Conservation (phyloP, 1,140 invertebrate genomes). For the Contarinia nasturtii region DNA sequence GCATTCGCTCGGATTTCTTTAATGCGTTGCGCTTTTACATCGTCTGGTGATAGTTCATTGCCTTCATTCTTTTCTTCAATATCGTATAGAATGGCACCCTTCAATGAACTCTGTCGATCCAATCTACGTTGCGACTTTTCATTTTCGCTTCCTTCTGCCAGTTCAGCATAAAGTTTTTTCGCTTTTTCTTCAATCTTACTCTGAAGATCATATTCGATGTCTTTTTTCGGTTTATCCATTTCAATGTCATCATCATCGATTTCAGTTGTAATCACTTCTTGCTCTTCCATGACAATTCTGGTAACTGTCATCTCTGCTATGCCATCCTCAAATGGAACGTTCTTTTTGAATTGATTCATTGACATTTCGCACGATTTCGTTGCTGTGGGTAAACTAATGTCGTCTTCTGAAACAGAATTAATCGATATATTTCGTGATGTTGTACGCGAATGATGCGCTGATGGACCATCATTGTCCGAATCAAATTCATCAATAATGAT, state of each 20-base stretch:
- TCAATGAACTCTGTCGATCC: not conserved
- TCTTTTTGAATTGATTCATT: constrained; percentile 26
- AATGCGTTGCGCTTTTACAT: not conserved
- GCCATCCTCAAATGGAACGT: constrained; percentile 13
- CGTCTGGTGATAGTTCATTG: not conserved
- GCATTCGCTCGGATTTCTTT: constrained; percentile 4
- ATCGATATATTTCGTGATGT: constrained; percentile 34
- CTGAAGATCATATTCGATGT: not conserved
- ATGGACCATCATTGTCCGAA: constrained; percentile 19
- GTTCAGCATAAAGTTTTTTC: not conserved
- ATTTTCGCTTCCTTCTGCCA: not conserved
- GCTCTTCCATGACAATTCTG: constrained; percentile 11
- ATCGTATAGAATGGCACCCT: not conserved
- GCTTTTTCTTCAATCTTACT: not conserved
- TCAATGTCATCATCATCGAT: not conserved
- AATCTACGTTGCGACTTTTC: not conserved
- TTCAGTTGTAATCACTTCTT: constrained; percentile 1
- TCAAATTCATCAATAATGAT: constrained; percentile 31
- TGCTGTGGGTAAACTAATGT: constrained; percentile 31
- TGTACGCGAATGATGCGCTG: constrained; percentile 16
- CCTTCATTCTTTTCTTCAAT: constrained; percentile 1
- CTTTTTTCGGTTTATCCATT: not conserved
- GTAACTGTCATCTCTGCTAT: constrained; percentile 6
- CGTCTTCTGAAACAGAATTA: constrained; percentile 41
- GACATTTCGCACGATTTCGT: constrained; percentile 35